phyloP scores from a whole-genome alignment of 1,140 invertebrate genomes.

The Ectropis grisescens region DNA sequence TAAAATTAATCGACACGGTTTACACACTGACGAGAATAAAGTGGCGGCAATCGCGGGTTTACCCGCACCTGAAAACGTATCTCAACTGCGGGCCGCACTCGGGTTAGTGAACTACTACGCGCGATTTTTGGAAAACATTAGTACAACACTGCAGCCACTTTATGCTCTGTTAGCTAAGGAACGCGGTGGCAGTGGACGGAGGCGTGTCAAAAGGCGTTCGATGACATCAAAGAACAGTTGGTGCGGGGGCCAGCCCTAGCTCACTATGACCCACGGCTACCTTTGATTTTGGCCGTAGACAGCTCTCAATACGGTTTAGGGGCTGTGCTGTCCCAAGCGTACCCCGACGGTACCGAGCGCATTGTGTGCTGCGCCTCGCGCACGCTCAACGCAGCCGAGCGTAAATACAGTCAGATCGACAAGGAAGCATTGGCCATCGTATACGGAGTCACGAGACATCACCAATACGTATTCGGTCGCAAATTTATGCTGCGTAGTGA shows the following conservation, averaged over 20 bases:
- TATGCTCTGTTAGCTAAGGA: constrained; percentile 4
- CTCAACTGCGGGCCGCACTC: constrained; percentile 2
- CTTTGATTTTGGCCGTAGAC: constrained; percentile 2
- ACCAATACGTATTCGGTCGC: constrained; percentile 4
- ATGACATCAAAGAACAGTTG: constrained; percentile 1
- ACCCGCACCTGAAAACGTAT: constrained; percentile 1
- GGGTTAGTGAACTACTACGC: constrained; percentile 8
- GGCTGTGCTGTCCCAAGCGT: constrained; percentile 5
- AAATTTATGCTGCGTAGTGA: constrained; percentile 3
- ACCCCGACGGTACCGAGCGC: constrained; percentile 2
- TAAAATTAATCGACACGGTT: constrained; percentile 10
- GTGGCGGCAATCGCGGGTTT: constrained; percentile 6
- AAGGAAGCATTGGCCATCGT: constrained; percentile 15
- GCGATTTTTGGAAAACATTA: constrained; percentile 6
- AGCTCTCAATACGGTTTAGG: constrained; percentile 6
- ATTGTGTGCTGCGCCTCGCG: constrained; percentile 21
- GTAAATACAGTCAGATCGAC: constrained; percentile 22
- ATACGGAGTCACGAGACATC: constrained; percentile 3
- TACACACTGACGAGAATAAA: constrained; percentile 8
- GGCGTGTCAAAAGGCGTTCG: constrained; percentile 3
- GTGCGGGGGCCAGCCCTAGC: constrained; percentile 1
- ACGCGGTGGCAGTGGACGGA: constrained; percentile 4
- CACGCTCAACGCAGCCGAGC: constrained; percentile 20
- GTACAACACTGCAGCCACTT: constrained; percentile 5
- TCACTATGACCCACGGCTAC: constrained; percentile 2